phyloP scores from a whole-genome alignment of 2,888 invertebrate genomes.

The Margaritifera margaritifera region DNA sequence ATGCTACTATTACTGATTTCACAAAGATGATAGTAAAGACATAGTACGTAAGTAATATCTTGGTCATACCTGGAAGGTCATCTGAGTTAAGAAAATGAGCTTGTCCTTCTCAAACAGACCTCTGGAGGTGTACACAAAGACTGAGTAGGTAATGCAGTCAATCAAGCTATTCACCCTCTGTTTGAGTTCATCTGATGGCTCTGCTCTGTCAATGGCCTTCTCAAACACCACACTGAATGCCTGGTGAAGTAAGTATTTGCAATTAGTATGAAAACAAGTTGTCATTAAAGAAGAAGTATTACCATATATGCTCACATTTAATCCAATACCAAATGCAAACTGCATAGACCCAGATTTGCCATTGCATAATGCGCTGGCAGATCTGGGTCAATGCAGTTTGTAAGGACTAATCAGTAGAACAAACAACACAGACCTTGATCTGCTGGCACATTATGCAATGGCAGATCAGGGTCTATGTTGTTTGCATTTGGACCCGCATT shows the following conservation, averaged over 20 bases:
- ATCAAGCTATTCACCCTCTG: constrained; percentile 89
- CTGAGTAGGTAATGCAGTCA: constrained; percentile 94
- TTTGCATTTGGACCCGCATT: too few relatives aligned
- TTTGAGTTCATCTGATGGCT: constrained; percentile 85
- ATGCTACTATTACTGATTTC: neutral
- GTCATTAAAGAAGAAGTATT: neutral
- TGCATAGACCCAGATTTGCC: too few relatives aligned
- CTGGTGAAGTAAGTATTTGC: constrained; percentile 73
- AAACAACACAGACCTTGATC: too few relatives aligned
- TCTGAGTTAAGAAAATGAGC: constrained; percentile 94
- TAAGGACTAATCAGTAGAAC: too few relatives aligned
- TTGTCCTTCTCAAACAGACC: constrained; percentile 97
- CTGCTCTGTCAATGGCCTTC: constrained; percentile 93
- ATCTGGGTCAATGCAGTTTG: too few relatives aligned
- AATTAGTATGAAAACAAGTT: neutral
- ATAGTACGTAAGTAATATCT: neutral
- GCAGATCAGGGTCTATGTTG: too few relatives aligned
- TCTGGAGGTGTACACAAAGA: constrained; percentile 94
- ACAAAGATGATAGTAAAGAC: constrained; percentile 1
- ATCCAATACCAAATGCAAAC: too few relatives aligned
- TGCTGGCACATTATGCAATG: too few relatives aligned
- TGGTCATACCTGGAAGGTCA: constrained; percentile 88
- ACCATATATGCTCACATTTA: too few relatives aligned
- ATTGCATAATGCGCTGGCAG: too few relatives aligned
- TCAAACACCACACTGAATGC: constrained; percentile 98